A percentile compares a stretch with the other conserved stretches of the same genome.
Evolutionary conservation across 2,888 invertebrate species (phyloP).

Genomic region (Stegophylla sp.): DNA sequence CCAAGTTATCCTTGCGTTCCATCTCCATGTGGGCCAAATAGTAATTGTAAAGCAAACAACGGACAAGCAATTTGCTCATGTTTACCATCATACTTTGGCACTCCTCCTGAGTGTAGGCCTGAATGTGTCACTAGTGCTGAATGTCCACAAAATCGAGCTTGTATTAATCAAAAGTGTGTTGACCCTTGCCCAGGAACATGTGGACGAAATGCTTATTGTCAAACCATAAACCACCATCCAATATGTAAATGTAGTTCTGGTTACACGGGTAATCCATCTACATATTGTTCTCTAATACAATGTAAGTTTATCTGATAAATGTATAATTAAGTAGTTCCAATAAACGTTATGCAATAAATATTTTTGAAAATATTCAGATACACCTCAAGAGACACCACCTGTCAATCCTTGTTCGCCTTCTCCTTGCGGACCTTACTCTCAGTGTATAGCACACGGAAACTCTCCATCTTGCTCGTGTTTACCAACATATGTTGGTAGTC

Average conservation of each 20-base stretch:
- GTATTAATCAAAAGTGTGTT: conserved; percentile 66
- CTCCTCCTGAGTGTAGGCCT: conserved; percentile 75
- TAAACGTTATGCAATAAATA: conserved; percentile 7
- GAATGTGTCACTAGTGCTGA: conserved; percentile 66
- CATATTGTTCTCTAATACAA: conserved; percentile 64
- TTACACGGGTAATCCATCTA: conserved; percentile 66
- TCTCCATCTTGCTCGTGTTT: conserved; percentile 70
- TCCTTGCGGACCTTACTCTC: conserved; percentile 69
- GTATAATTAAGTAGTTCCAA: background rate
- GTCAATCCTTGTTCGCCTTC: conserved; percentile 68
- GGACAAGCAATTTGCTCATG: conserved; percentile 65
- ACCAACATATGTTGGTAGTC: conserved; percentile 69
- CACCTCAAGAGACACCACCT: conserved; percentile 60
- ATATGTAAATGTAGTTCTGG: conserved; percentile 67
- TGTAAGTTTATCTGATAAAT: background rate
- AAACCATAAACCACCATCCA: conserved; percentile 68
- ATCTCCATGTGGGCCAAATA: conserved; percentile 68
- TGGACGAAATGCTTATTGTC: conserved; percentile 68
- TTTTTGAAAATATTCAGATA: conserved; percentile 30
- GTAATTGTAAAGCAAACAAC: conserved; percentile 66
- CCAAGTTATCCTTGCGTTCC: conserved; percentile 66
- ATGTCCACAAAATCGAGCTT: conserved; percentile 66
- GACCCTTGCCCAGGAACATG: conserved; percentile 68
- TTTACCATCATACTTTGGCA: conserved; percentile 75
- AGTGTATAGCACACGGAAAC: conserved; percentile 68